Percentiles rank a stretch among this genome's conserved stretches.
Evolutionary conservation across 2,113 vertebrate genomes (phyloP).

Genomic region (Orientallactaga bullata): DNA sequence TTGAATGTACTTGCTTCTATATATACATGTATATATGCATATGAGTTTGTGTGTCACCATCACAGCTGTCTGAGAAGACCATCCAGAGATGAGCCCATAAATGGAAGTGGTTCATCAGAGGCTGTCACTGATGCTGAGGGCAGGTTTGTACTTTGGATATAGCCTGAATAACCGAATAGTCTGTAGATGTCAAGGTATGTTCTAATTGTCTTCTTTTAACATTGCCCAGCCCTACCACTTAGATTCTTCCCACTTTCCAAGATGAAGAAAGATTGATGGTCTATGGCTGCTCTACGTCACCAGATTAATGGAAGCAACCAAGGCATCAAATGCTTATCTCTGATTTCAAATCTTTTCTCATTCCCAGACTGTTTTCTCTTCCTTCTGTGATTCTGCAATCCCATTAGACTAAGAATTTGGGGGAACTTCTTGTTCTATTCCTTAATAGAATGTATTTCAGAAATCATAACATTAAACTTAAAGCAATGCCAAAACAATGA

Average conservation of each 20-base stretch:
- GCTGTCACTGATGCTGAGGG: not conserved
- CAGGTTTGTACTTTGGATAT: not conserved
- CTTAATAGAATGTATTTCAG: conserved; percentile 1
- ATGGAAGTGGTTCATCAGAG: not conserved
- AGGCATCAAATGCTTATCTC: not conserved
- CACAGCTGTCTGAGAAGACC: not conserved
- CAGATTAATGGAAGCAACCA: not conserved
- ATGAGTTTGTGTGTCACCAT: not conserved
- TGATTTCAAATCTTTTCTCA: not conserved
- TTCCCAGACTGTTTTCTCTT: not conserved
- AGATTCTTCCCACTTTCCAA: not conserved
- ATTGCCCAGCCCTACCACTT: not conserved
- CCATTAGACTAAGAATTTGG: not conserved
- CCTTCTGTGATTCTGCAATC: not conserved
- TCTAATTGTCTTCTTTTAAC: not conserved
- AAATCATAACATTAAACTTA: conserved; percentile 13
- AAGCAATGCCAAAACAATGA: not conserved
- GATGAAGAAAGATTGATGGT: not conserved
- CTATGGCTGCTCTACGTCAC: not conserved
- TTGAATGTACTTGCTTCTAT: not conserved
- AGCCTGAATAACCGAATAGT: not conserved
- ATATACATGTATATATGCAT: not conserved
- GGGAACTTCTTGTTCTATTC: not conserved
- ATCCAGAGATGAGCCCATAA: not conserved
- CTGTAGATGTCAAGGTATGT: not conserved